Conservation (phyloP, 2,113 vertebrate species). For the Python bivittatus region DNA sequence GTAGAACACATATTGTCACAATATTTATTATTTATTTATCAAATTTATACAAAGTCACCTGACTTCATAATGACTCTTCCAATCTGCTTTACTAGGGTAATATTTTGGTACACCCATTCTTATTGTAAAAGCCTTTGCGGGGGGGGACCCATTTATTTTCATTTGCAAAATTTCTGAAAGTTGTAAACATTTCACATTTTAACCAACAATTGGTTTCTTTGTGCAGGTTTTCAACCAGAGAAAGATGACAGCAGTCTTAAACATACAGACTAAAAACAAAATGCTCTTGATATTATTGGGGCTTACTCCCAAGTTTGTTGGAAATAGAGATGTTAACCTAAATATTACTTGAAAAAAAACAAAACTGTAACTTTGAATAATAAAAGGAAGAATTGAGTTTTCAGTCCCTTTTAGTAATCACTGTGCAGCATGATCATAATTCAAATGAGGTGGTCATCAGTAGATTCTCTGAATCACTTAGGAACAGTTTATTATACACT, state of each 20-base stretch:
- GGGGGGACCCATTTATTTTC: not conserved
- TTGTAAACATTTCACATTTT: not conserved
- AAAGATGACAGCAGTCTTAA: not conserved
- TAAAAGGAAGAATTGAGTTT: not conserved
- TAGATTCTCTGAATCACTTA: not conserved
- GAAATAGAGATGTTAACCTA: not conserved
- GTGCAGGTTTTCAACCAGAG: not conserved
- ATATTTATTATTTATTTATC: not conserved
- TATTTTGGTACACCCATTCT: not conserved
- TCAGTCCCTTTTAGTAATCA: not conserved
- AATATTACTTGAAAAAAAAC: not conserved
- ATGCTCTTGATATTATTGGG: not conserved
- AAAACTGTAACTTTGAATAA: not conserved
- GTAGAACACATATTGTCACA: not conserved
- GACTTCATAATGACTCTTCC: not conserved
- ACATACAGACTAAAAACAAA: not conserved
- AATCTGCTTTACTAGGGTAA: not conserved
- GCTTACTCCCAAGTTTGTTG: not conserved
- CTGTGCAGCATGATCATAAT: not conserved
- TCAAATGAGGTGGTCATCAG: not conserved
- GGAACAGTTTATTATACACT: not conserved
- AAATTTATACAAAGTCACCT: not conserved
- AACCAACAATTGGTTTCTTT: not conserved
- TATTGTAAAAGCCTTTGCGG: not conserved
- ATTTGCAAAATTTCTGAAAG: not conserved